Evolutionary conservation across 1,140 invertebrate genomes (phyloP).

Genomic region (Brachionus plicatilis): DNA sequence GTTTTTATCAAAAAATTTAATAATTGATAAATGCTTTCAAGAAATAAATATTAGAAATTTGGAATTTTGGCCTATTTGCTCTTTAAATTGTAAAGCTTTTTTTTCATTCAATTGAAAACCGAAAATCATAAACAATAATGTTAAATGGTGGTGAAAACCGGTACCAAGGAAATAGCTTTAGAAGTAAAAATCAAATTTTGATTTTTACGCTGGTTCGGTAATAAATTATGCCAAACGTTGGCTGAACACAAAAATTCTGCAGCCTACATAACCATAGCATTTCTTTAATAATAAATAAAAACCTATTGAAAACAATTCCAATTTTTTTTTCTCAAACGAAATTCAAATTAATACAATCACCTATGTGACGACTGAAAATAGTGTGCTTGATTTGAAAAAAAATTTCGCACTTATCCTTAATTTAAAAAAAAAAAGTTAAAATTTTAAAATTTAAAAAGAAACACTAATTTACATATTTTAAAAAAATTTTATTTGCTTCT

Average conservation of each 20-base stretch:
- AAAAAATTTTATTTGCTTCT: background rate
- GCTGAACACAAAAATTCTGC: background rate
- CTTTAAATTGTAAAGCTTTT: background rate
- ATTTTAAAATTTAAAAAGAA: background rate
- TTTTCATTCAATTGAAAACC: background rate
- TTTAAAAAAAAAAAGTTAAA: background rate
- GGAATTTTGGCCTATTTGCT: background rate
- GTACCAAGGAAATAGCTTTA: background rate
- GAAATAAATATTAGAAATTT: background rate
- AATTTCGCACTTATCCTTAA: conserved; percentile 6
- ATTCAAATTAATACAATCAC: background rate
- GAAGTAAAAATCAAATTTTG: background rate
- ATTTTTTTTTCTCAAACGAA: background rate
- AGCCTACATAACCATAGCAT: conserved; percentile 18
- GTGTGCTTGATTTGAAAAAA: background rate
- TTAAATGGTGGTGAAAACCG: background rate
- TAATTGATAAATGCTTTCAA: background rate
- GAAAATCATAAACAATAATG: background rate
- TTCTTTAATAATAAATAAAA: background rate
- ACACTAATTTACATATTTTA: background rate
- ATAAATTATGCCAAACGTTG: conserved; percentile 19
- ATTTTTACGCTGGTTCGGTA: background rate
- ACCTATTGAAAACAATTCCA: background rate
- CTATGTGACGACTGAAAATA: background rate
- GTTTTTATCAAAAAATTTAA: background rate